These are phyloP conservation scores for Apamea monoglypha DNA, from an alignment of 2,888 invertebrate genomes.

Conservation along the genomic window DNA sequence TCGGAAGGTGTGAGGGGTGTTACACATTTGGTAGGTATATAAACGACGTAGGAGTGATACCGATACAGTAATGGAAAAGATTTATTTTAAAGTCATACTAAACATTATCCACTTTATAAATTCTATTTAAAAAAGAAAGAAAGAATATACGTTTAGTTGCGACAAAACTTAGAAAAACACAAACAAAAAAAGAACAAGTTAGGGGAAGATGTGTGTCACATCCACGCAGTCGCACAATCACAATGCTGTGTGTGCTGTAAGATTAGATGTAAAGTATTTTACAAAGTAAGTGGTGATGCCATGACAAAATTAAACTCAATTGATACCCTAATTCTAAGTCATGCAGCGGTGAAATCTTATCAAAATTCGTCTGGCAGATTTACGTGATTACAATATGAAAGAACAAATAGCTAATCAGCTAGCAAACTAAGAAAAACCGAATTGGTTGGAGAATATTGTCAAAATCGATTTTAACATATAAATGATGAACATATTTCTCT, in stretches of 20 bases:
- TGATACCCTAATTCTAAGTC: neutral
- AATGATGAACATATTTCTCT: neutral
- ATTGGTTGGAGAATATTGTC: neutral
- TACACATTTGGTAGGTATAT: too few species aligned
- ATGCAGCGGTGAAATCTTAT: neutral
- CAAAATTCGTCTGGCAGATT: neutral
- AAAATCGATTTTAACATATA: neutral
- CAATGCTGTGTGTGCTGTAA: neutral
- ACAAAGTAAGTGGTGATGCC: neutral
- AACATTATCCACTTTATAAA: neutral
- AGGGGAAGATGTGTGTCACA: too few species aligned
- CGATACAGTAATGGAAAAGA: neutral
- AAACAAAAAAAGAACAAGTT: neutral
- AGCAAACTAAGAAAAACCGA: neutral
- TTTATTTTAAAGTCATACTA: too few species aligned
- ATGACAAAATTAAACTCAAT: neutral
- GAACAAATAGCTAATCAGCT: neutral
- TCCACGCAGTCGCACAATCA: neutral
- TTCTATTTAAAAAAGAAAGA: neutral
- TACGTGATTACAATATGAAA: neutral
- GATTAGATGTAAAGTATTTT: neutral
- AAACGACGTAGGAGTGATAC: neutral
- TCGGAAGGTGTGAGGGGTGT: neutral
- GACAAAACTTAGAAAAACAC: neutral
- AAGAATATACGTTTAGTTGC: neutral